Evolutionary conservation across 2,797 vertebrate genomes (phyloP).

Genomic region (Pristis pectinata): DNA sequence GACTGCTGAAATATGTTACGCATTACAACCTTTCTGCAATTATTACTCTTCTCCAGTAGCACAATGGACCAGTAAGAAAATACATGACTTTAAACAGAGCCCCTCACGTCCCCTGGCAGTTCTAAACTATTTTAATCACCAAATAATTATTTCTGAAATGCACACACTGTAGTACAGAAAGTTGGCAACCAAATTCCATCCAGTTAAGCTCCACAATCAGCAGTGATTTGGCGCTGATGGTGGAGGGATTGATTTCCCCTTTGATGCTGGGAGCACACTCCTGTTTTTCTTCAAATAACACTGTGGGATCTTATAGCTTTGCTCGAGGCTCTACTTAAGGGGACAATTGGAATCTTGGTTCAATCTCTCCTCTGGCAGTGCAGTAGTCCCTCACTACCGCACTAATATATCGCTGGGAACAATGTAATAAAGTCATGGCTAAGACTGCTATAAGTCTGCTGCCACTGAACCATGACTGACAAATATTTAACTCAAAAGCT

Average conservation of each 20-base stretch:
- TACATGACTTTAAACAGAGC: not conserved
- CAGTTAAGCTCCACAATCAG: not conserved
- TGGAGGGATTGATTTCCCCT: not conserved
- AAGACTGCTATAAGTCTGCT: not conserved
- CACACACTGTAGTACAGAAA: not conserved
- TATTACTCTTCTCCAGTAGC: not conserved
- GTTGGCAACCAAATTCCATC: not conserved
- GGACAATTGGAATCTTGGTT: not conserved
- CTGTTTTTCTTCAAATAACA: not conserved
- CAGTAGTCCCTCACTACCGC: not conserved
- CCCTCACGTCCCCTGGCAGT: not conserved
- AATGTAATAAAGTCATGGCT: not conserved
- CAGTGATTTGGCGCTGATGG: not conserved
- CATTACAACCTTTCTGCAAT: not conserved
- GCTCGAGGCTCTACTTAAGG: too few species aligned
- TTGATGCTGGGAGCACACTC: not conserved
- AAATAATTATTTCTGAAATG: not conserved
- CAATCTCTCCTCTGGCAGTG: not conserved
- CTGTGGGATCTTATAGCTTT: not conserved
- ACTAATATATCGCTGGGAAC: not conserved
- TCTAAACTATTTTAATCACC: not conserved
- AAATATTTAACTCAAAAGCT: not conserved
- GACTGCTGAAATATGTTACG: not conserved
- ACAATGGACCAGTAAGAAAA: not conserved
- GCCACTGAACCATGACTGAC: too few species aligned